phyloP scores from a whole-genome alignment of 2,888 invertebrate species.

The Furcula furcula region DNA sequence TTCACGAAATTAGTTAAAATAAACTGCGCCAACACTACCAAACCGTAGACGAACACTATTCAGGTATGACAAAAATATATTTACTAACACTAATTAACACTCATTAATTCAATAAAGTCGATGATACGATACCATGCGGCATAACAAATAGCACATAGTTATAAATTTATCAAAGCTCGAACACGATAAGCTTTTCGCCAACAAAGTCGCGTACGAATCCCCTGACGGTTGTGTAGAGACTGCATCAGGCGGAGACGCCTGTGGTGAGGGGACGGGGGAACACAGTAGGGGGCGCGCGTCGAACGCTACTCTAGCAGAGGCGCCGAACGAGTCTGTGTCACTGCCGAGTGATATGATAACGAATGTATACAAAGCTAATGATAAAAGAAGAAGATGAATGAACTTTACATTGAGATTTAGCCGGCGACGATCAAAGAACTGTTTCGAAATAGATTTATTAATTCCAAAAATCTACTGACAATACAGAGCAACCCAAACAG shows the following conservation, averaged over 20 bases:
- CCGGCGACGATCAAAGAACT: constrained; percentile 22
- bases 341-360: constrained; percentile 74
- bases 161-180: constrained; percentile 68
- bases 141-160: constrained; percentile 54
- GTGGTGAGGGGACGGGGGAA: constrained; percentile 40
- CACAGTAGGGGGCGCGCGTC: constrained; percentile 62
- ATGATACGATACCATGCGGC: constrained; percentile 32
- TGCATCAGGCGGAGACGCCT: constrained; percentile 57
- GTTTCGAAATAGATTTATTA: constrained; percentile 36
- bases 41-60: constrained; percentile 55
- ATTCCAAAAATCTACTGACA: constrained; percentile 27
- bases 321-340: constrained; percentile 67
- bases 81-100: constrained; percentile 40
- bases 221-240: constrained; percentile 55
- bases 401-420: constrained; percentile 23
- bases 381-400: constrained; percentile 43
- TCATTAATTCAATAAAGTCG: constrained; percentile 32
- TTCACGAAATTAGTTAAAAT: constrained; percentile 63
- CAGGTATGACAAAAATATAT: constrained; percentile 14
- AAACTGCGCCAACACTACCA: constrained; percentile 58
- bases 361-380: constrained; percentile 64
- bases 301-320: constrained; percentile 47
- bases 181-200: constrained; percentile 58
- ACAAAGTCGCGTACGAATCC: constrained; percentile 36
- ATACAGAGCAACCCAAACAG: constrained; percentile 48